Evolutionary conservation across 2,113 vertebrate species (phyloP), one percentile per base, ranked within the genome.

Genomic region (Clinocottus analis): DNA sequence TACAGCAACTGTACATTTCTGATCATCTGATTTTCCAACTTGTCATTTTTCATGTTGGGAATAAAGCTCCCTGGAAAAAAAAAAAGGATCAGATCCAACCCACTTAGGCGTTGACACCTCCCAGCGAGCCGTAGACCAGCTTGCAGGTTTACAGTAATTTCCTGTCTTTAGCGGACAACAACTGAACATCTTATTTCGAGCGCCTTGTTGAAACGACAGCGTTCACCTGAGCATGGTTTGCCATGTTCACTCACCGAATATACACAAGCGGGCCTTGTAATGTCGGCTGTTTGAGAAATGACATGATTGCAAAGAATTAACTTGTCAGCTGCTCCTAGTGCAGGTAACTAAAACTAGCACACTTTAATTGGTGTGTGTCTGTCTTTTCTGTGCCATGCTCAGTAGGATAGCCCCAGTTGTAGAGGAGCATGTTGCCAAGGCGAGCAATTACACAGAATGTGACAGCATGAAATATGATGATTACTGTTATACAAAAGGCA

Each of bases 401-500:
- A 71, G 91, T 91, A 79, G 87, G 89, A 91, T 47, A 63, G 84
- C 19, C 59, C 60, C 80, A 73, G 84, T 87, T 86, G 87, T 87
- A 87, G 87, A 79, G 87, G 91, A 84, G 77, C 89, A 66, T 85
- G 89, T 88, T 89, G 88, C 75, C 63, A 55, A 86, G 86, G 82
- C 67, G 76, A 92, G 90, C 91, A 93, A 93, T 95, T 94, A 94
- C 83, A 92, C 92, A 81, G 85, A 90, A 91, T 93, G 92, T 90
- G 93, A 95, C 93, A 93, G 91, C 86, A 88, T 92, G 90, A 92
- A 93, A 96, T 97, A 96, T 95, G 96, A 95, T 97, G 95, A 97
- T 97, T 97, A 96, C 91, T 87, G 93, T 96, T 95, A 90, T 92
- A 96, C 94, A 95, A 96, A 97, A 97, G 96, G 93, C 94, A 96